Conservation (phyloP, 2,797 vertebrate species). For the Pelodytes ibericus region DNA sequence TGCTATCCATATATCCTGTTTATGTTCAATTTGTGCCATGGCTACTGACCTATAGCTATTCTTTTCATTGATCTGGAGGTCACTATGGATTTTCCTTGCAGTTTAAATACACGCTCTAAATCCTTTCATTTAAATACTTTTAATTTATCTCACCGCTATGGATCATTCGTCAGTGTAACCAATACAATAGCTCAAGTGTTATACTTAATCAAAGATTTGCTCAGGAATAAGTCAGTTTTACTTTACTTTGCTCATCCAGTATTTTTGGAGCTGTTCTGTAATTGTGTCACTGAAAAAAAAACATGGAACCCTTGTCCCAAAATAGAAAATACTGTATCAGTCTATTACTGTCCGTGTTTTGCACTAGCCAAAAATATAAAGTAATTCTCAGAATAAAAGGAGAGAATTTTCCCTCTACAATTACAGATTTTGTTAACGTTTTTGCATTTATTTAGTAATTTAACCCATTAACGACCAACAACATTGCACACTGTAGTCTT, state of each 20-base stretch:
- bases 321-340: too few relatives aligned
- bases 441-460: background rate
- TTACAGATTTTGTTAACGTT: background rate
- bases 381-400: too few relatives aligned
- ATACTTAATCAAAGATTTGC: background rate
- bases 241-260: background rate
- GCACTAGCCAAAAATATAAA: too few relatives aligned
- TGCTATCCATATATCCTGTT: background rate
- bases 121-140: background rate
- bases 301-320: too few relatives aligned
- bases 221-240: background rate
- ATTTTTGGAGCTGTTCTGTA: too few relatives aligned
- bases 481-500: too few relatives aligned
- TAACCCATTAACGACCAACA: too few relatives aligned
- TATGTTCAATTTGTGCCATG: background rate
- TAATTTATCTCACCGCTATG: background rate
- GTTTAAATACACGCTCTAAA: background rate
- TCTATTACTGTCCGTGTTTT: too few relatives aligned
- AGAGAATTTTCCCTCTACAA: too few relatives aligned
- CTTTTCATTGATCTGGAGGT: background rate
- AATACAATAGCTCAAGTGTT: background rate
- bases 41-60: background rate
- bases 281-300: too few relatives aligned
- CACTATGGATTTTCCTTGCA: slow-evolving; percentile 3
- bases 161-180: background rate